These are phyloP conservation scores for Siniperca chuatsi DNA, from an alignment of 2,113 vertebrate genomes.

Conservation along the genomic window DNA sequence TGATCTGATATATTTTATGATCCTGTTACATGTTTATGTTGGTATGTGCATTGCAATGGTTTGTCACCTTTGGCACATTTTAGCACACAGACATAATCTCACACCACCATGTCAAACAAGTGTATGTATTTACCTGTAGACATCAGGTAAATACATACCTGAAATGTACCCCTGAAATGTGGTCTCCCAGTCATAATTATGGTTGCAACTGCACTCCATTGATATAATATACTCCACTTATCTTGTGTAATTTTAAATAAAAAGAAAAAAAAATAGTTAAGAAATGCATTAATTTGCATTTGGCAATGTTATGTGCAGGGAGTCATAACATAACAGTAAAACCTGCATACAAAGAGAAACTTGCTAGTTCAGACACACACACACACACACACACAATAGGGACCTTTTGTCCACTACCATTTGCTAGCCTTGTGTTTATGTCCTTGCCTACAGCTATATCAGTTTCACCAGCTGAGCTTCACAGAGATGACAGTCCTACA, in stretches of 20 bases:
- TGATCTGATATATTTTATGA: background rate
- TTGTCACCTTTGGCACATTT: background rate
- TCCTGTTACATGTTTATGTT: background rate
- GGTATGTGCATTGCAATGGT: background rate
- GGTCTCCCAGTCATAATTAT: too few species aligned
- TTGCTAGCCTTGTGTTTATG: slow-evolving; percentile 46
- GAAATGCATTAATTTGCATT: too few species aligned
- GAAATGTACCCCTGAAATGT: too few species aligned
- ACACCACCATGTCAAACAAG: background rate
- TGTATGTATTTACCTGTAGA: background rate
- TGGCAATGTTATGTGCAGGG: background rate
- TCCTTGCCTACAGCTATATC: slow-evolving; percentile 58
- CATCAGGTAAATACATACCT: background rate
- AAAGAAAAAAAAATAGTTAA: too few species aligned
- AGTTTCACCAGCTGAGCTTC: slow-evolving; percentile 54
- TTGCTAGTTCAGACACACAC: background rate
- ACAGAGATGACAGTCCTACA: slow-evolving; percentile 42
- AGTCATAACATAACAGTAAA: background rate
- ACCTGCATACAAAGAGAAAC: background rate
- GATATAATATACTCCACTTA: too few species aligned
- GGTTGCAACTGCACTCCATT: too few species aligned
- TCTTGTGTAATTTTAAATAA: too few species aligned
- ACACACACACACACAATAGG: background rate
- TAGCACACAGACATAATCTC: background rate
- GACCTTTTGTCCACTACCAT: slow-evolving; percentile 25